Evolutionary conservation across 1,140 invertebrate species (phyloP).

Genomic region (Batillaria attramentaria): DNA sequence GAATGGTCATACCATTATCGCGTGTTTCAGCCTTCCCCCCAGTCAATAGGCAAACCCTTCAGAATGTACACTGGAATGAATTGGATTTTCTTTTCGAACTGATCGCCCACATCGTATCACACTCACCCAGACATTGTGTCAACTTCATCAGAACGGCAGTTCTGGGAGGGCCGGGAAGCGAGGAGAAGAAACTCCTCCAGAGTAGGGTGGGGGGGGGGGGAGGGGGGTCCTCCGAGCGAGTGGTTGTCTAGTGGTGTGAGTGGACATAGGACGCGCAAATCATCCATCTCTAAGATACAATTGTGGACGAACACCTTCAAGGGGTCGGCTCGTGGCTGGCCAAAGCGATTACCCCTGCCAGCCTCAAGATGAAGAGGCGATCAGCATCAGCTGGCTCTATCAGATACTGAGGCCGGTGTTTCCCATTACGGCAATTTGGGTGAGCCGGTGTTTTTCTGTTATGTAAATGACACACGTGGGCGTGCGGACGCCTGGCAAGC

Average conservation of each 20-base stretch:
- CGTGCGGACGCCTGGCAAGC: neutral
- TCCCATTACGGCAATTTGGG: too few relatives aligned
- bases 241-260: neutral
- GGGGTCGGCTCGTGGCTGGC: neutral
- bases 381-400: too few relatives aligned
- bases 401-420: too few relatives aligned
- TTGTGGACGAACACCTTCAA: neutral
- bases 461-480: neutral
- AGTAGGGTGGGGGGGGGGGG: too few relatives aligned
- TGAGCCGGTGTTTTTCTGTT: too few relatives aligned
- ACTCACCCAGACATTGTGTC: neutral
- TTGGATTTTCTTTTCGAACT: neutral
- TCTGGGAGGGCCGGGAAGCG: neutral
- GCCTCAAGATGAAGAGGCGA: too few relatives aligned
- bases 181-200: neutral
- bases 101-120: neutral
- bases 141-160: neutral
- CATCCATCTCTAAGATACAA: neutral
- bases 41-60: neutral
- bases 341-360: too few relatives aligned
- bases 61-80: neutral
- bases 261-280: neutral
- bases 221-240: neutral
- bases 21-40: too few relatives aligned
- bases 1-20: too few relatives aligned